Conservation (phyloP, 2,888 invertebrate species). For the Agapetus fuscipes region DNA sequence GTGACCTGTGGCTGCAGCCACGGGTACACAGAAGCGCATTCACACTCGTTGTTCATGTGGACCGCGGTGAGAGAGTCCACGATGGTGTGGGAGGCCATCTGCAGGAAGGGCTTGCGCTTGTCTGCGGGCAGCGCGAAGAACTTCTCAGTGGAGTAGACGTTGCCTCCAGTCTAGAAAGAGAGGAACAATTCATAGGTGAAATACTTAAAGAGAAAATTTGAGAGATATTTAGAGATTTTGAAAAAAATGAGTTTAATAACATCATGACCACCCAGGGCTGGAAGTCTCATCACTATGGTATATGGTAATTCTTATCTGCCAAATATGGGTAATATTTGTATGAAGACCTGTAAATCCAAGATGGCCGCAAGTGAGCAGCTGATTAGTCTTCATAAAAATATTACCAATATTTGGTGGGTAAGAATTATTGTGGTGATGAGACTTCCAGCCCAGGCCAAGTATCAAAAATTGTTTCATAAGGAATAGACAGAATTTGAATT, state of each 20-base stretch:
- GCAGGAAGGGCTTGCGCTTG: constrained; percentile 52
- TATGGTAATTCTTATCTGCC: no score
- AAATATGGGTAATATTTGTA: no score
- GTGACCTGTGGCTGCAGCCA: constrained; percentile 32
- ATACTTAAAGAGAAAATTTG: not conserved
- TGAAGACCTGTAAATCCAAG: no score
- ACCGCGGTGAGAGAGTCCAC: constrained; percentile 32
- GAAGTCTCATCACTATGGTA: no score
- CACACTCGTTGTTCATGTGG: constrained; percentile 38
- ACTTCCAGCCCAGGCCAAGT: no score
- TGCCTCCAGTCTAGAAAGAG: constrained; percentile 48
- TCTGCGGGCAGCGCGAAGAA: constrained; percentile 45
- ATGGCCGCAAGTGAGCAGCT: no score
- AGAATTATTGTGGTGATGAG: no score
- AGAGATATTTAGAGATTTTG: not conserved
- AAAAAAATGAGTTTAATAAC: constrained; percentile 1
- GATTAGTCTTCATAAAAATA: no score
- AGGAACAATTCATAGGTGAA: constrained; percentile 11
- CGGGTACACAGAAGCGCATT: constrained; percentile 31
- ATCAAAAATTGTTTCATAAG: no score
- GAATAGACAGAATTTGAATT: no score
- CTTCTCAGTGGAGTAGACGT: constrained; percentile 54
- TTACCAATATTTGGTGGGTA: no score
- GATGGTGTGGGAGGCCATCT: constrained; percentile 42
- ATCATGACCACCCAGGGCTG: no score